Conservation (phyloP, 1,140 invertebrate genomes). For the Chionoecetes opilio region DNA sequence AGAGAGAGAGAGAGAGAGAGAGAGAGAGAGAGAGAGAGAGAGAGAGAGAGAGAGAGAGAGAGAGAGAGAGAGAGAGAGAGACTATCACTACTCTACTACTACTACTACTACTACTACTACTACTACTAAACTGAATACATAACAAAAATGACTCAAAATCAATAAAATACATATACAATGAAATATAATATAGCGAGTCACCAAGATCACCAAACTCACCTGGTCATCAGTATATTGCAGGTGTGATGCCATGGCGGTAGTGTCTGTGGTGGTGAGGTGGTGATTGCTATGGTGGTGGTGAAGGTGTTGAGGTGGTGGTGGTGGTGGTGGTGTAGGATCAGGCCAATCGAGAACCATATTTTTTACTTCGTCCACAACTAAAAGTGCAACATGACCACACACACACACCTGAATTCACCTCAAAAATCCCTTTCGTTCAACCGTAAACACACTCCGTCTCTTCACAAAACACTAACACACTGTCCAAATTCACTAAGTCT, state of each 20-base stretch:
- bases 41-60: conserved; percentile 30
- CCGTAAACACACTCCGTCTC: neutral
- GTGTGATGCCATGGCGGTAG: conserved; percentile 68
- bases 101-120: too few species aligned
- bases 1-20: conserved; percentile 14
- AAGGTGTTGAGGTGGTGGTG: conserved; percentile 24
- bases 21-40: neutral
- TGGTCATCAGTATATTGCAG: conserved; percentile 73
- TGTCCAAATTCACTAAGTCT: too few species aligned
- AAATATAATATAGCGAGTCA: neutral
- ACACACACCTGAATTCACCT: neutral
- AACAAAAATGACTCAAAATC: too few species aligned
- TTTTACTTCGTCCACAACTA: conserved; percentile 12
- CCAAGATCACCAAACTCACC: conserved; percentile 32
- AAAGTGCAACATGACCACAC: neutral
- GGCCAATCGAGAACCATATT: conserved; percentile 74
- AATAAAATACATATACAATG: too few species aligned
- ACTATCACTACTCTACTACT: too few species aligned
- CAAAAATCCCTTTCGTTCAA: neutral
- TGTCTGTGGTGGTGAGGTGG: conserved; percentile 44
- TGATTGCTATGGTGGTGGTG: conserved; percentile 25
- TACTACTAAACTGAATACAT: too few species aligned
- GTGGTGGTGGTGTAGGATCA: conserved; percentile 42
- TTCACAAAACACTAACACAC: too few species aligned
- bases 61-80: conserved; percentile 33